Evolutionary conservation across 1,140 invertebrate genomes (phyloP).

Genomic region (Sycophila sp.): DNA sequence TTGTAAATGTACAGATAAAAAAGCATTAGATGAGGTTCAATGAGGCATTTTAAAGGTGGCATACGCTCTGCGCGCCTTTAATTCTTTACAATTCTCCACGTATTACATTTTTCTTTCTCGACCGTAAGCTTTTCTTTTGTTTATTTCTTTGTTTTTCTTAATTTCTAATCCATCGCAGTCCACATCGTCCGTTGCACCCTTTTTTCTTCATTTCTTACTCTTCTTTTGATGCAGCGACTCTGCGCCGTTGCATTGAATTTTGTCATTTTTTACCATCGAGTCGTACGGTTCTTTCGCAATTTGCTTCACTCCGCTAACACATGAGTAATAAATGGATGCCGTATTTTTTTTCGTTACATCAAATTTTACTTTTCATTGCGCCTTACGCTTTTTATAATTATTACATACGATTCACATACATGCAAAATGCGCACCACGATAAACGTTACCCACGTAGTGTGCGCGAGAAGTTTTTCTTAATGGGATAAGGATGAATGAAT

Average conservation of each 20-base stretch:
- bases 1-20: conserved; percentile 69
- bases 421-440: conserved; percentile 51
- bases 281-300: conserved; percentile 30
- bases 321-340: conserved; percentile 37
- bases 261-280: conserved; percentile 4
- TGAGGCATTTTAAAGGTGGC: conserved; percentile 66
- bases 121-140: conserved; percentile 21
- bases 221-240: background rate
- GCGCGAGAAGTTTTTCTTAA: conserved; percentile 53
- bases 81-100: conserved; percentile 42
- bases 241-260: background rate
- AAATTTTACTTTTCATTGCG: conserved; percentile 4
- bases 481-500: conserved; percentile 53
- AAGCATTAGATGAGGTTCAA: conserved; percentile 66
- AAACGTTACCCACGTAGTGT: conserved; percentile 41
- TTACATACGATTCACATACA: conserved; percentile 57
- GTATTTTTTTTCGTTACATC: conserved; percentile 36
- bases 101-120: conserved; percentile 34
- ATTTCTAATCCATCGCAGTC: background rate
- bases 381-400: conserved; percentile 39
- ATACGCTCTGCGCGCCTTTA: conserved; percentile 58
- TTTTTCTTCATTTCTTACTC: background rate
- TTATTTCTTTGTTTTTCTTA: conserved; percentile 16
- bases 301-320: conserved; percentile 37
- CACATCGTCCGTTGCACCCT: background rate